These are phyloP conservation scores for Mungos mungo DNA, from an alignment of 2,113 vertebrate species.

Conservation along the genomic window DNA sequence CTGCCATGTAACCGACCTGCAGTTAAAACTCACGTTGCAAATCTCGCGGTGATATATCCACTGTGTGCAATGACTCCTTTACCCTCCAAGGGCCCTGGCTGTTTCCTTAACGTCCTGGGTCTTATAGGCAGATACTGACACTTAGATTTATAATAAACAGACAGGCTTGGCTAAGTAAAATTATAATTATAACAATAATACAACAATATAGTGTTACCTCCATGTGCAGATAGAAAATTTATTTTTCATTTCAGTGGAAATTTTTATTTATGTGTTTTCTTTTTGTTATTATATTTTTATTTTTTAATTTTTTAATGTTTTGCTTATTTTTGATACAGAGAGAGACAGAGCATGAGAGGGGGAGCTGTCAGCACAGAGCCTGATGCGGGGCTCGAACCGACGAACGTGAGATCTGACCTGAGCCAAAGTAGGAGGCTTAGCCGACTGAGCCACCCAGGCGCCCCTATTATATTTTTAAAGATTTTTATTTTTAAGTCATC, in stretches of 20 bases:
- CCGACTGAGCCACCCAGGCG: too few relatives aligned
- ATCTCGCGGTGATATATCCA: neutral
- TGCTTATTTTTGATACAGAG: too few relatives aligned
- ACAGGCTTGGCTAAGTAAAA: neutral
- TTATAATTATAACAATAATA: neutral
- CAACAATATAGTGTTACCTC: neutral
- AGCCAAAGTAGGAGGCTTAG: too few relatives aligned
- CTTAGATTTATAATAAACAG: neutral
- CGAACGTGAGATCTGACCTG: too few relatives aligned
- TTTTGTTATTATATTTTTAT: neutral
- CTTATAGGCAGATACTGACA: neutral
- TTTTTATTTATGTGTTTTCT: neutral
- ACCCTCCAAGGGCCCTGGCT: neutral
- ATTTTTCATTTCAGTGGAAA: neutral
- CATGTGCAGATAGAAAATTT: neutral
- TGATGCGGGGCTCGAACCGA: too few relatives aligned
- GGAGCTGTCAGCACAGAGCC: too few relatives aligned
- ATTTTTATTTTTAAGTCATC: neutral
- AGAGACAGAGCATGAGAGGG: too few relatives aligned
- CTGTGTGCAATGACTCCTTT: rapidly evolving
- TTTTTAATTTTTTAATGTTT: neutral
- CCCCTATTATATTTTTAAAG: neutral
- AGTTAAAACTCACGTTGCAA: neutral
- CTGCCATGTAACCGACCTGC: neutral
- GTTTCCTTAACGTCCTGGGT: neutral